phyloP scores from a whole-genome alignment of 2,888 invertebrate genomes.

The Dynastes tityus region DNA sequence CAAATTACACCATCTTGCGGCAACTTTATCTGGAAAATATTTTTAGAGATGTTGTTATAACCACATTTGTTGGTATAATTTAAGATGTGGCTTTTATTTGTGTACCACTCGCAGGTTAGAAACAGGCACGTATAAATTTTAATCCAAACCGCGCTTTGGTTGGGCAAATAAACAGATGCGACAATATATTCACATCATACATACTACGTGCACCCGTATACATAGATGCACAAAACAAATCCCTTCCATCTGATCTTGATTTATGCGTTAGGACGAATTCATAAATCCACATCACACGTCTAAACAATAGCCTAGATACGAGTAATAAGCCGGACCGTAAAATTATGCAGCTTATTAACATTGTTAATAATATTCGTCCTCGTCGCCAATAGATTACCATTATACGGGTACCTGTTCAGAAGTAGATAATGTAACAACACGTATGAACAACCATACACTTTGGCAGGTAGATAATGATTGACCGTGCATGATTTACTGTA shows the following conservation, averaged over 20 bases:
- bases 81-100: too few relatives aligned
- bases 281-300: constrained; percentile 49
- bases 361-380: constrained; percentile 52
- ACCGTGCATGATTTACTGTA: constrained; percentile 52
- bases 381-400: constrained; percentile 51
- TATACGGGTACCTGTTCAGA: constrained; percentile 45
- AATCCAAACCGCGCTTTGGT: constrained; percentile 10
- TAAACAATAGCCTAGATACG: constrained; percentile 46
- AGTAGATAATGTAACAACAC: constrained; percentile 52
- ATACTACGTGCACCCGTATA: constrained; percentile 11
- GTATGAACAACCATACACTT: constrained; percentile 45
- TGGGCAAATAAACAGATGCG: constrained; percentile 24
- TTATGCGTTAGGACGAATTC: constrained; percentile 41
- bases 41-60: too few relatives aligned
- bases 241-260: constrained; percentile 34
- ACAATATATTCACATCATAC: constrained; percentile 28
- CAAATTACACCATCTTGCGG: too few relatives aligned
- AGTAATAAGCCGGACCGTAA: constrained; percentile 46
- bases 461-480: constrained; percentile 54
- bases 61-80: too few relatives aligned
- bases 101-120: background rate
- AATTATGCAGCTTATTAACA: constrained; percentile 54
- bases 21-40: too few relatives aligned
- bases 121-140: constrained; percentile 20
- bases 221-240: constrained; percentile 31